phyloP scores from a whole-genome alignment of 2,888 invertebrate species.

The Philonicus albiceps region DNA sequence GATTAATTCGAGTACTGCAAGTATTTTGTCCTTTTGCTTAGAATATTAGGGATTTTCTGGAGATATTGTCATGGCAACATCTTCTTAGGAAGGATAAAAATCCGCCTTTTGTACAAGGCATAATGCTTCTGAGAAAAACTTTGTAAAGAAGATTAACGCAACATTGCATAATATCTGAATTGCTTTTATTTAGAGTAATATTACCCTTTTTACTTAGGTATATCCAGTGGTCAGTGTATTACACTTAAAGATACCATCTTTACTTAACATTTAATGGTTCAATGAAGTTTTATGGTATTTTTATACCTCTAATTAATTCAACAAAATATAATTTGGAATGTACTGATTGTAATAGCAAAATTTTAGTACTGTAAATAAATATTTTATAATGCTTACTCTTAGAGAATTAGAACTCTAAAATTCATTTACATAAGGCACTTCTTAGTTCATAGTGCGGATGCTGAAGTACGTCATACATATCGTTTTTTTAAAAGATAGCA shows the following conservation, averaged over 20 bases:
- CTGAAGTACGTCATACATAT: too few species aligned
- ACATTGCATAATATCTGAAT: background rate
- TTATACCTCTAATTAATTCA: background rate
- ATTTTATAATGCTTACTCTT: too few species aligned
- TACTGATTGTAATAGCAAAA: too few species aligned
- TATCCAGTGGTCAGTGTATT: background rate
- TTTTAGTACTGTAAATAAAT: too few species aligned
- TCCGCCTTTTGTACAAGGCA: background rate
- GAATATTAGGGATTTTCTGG: background rate
- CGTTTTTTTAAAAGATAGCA: background rate
- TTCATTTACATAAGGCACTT: too few species aligned
- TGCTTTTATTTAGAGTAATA: background rate
- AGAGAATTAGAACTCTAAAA: too few species aligned
- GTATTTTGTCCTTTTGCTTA: background rate
- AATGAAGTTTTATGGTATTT: background rate
- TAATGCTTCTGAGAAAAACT: background rate
- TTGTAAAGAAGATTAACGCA: background rate
- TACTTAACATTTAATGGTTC: background rate
- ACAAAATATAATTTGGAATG: too few species aligned
- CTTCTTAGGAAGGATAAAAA: background rate
- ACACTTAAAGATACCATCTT: background rate
- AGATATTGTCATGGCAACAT: background rate
- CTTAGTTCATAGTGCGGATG: too few species aligned
- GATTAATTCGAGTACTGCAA: conserved; percentile 17
- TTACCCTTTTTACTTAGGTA: background rate